A percentile compares a stretch with the other conserved stretches of the same genome.
phyloP scores from a whole-genome alignment of 2,113 vertebrate species.

The Paramormyrops kingsleyae region DNA sequence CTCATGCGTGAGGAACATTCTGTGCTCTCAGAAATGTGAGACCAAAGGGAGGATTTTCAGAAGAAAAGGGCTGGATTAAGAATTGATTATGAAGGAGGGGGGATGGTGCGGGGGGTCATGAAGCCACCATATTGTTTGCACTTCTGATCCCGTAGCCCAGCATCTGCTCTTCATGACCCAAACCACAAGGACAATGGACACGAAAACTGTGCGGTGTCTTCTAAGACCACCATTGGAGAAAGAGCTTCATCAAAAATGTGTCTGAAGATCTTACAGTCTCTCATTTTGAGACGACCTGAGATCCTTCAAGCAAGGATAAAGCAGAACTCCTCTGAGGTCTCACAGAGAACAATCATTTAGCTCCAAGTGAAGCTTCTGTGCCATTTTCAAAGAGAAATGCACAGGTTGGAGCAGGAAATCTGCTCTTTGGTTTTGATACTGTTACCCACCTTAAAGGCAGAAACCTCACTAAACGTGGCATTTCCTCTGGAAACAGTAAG shows the following conservation, averaged over 20 bases:
- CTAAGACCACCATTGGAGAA: neutral
- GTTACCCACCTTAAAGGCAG: neutral
- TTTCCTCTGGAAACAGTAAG: neutral
- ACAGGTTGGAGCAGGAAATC: neutral
- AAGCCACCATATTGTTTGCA: neutral
- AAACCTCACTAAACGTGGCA: neutral
- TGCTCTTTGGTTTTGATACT: neutral
- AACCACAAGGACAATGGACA: neutral
- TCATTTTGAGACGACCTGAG: neutral
- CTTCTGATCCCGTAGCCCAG: neutral
- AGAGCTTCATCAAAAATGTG: neutral
- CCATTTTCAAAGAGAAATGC: neutral
- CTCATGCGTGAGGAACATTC: neutral
- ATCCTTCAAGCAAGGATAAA: neutral
- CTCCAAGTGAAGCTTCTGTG: neutral
- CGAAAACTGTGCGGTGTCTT: neutral
- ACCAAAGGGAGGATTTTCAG: neutral
- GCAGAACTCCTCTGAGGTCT: neutral
- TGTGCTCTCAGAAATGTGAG: neutral
- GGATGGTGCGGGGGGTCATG: neutral
- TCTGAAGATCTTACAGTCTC: neutral
- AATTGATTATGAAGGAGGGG: neutral
- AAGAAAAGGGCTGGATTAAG: neutral
- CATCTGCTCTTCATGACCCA: neutral
- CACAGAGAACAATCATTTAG: neutral